Evolutionary conservation across 2,797 vertebrate species (phyloP).

Genomic region (Meda fulgida): DNA sequence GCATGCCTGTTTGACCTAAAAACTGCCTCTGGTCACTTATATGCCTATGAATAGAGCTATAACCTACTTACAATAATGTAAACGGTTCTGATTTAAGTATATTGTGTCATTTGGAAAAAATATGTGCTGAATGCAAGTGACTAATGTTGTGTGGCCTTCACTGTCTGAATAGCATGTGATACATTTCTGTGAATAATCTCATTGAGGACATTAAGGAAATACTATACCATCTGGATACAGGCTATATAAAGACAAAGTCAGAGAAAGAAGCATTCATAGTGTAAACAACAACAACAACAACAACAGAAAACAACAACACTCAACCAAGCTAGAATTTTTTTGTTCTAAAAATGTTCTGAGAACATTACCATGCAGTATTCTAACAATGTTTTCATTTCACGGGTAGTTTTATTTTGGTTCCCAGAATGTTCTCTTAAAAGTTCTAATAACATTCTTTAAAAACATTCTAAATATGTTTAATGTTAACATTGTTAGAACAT

Average conservation of each 20-base stretch:
- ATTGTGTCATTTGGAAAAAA: neutral
- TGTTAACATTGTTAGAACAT: too few relatives aligned
- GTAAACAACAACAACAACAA: neutral
- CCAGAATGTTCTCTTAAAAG: too few relatives aligned
- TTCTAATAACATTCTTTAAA: too few relatives aligned
- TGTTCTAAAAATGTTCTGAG: too few relatives aligned
- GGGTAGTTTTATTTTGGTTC: too few relatives aligned
- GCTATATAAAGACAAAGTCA: neutral
- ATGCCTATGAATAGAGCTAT: conserved; percentile 13
- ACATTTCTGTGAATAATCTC: neutral
- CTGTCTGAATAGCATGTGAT: neutral
- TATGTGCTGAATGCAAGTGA: neutral
- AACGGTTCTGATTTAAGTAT: conserved; percentile 3
- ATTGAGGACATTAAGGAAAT: neutral
- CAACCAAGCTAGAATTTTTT: neutral
- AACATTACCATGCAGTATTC: too few relatives aligned
- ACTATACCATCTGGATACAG: conserved; percentile 14
- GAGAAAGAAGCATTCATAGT: neutral
- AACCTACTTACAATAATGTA: conserved; percentile 14
- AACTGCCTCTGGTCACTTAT: conserved; percentile 20
- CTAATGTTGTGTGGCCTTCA: neutral
- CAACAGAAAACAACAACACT: neutral
- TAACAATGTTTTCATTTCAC: too few relatives aligned
- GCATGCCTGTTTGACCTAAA: conserved; percentile 25
- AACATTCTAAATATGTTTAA: too few relatives aligned